Evolutionary conservation across 2,888 invertebrate species (phyloP).

Genomic region (Boloria selene): DNA sequence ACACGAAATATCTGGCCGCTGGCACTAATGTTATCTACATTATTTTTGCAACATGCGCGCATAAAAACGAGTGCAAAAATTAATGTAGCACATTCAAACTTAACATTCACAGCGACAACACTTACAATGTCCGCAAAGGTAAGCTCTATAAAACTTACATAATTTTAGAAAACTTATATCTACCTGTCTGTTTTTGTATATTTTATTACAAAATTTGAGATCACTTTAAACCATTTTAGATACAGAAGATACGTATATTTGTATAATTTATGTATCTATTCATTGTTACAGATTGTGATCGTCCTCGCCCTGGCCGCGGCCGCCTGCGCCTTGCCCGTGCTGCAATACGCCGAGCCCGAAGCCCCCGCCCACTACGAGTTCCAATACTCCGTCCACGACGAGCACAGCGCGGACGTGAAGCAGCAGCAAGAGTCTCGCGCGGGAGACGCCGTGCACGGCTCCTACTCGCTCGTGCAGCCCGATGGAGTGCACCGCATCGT

Average conservation of each 20-base stretch:
- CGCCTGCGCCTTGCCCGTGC: constrained; percentile 46
- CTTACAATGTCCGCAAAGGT: constrained; percentile 22
- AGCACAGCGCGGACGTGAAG: constrained; percentile 72
- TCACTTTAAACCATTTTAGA: too few relatives aligned
- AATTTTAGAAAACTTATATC: too few relatives aligned
- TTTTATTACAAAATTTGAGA: too few relatives aligned
- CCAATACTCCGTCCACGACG: constrained; percentile 72
- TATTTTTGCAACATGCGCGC: not conserved
- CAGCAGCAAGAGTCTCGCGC: constrained; percentile 71
- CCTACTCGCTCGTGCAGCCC: constrained; percentile 76
- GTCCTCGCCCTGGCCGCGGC: constrained; percentile 54
- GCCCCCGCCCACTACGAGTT: constrained; percentile 71
- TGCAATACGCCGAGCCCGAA: constrained; percentile 53
- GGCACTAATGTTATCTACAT: not conserved
- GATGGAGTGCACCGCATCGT: constrained; percentile 59
- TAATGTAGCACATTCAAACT: constrained; percentile 9
- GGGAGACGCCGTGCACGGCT: constrained; percentile 72
- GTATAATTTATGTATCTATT: not conserved
- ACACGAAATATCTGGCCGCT: not conserved
- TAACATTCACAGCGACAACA: constrained; percentile 7
- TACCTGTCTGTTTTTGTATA: too few relatives aligned
- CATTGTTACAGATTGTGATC: constrained; percentile 2
- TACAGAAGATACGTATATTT: not conserved
- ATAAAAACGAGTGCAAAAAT: constrained; percentile 14
- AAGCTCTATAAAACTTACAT: constrained; percentile 40